phyloP scores from a whole-genome alignment of 2,888 invertebrate genomes.

The Lepidocyrtoides sp. region DNA sequence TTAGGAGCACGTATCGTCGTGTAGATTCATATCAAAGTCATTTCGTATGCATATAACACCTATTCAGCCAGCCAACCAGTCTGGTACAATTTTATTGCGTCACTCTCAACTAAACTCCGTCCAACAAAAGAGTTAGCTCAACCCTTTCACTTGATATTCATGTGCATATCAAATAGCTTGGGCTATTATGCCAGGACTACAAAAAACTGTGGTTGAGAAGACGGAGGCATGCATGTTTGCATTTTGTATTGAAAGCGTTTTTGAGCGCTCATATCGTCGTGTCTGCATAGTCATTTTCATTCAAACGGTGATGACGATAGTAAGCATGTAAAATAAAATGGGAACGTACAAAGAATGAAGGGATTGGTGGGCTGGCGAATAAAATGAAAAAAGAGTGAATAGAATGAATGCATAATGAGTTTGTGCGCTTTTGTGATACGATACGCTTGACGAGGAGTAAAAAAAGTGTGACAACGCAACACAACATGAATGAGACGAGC shows the following conservation, averaged over 20 bases:
- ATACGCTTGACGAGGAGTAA: background rate
- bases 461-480: slow-evolving; percentile 23
- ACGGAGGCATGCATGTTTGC: background rate
- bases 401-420: slow-evolving; percentile 69
- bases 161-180: slow-evolving; percentile 68
- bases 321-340: too few relatives aligned
- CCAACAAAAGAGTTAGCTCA: slow-evolving; percentile 68
- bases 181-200: slow-evolving; percentile 39
- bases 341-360: background rate
- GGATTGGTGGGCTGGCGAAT: slow-evolving; percentile 52
- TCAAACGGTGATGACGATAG: background rate
- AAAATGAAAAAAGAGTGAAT: slow-evolving; percentile 56
- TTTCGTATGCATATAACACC: slow-evolving; percentile 64
- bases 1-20: slow-evolving; percentile 34
- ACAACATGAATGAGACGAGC: background rate
- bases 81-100: slow-evolving; percentile 71
- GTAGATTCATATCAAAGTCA: slow-evolving; percentile 49
- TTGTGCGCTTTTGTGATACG: slow-evolving; percentile 33
- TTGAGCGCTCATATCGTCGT: background rate
- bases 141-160: slow-evolving; percentile 76
- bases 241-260: slow-evolving; percentile 31
- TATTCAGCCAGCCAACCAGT: slow-evolving; percentile 72
- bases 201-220: background rate
- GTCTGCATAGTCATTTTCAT: slow-evolving; percentile 26
- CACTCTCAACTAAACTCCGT: slow-evolving; percentile 61